Percentiles rank a stretch among this genome's conserved stretches.
Conservation (phyloP, 1,140 invertebrate species). For the Halictus rubicundus region DNA sequence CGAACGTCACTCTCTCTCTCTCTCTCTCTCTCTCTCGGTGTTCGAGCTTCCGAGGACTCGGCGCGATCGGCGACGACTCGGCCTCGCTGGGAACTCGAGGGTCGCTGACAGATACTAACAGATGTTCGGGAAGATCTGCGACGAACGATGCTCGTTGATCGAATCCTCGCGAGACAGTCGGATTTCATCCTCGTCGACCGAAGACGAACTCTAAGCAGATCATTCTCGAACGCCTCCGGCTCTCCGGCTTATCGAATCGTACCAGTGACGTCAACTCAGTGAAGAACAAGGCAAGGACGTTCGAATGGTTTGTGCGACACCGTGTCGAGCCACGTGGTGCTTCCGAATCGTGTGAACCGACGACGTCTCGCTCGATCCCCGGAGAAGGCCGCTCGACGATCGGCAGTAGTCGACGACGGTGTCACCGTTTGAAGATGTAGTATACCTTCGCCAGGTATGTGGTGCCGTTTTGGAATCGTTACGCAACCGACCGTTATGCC, state of each 20-base stretch:
- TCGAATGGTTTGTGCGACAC: conserved; percentile 40
- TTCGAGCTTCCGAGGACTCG: not conserved
- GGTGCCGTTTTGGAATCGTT: conserved; percentile 35
- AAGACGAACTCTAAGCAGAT: conserved; percentile 11
- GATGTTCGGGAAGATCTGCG: conserved; percentile 35
- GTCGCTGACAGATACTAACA: conserved; percentile 9
- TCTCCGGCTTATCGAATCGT: not conserved
- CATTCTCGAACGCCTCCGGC: not conserved
- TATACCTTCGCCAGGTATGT: conserved; percentile 15
- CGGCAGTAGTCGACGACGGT: not conserved
- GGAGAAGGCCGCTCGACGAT: not conserved
- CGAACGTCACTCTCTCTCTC: no score
- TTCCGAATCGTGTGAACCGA: conserved; percentile 47
- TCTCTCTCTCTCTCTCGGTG: no score
- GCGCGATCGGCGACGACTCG: not conserved
- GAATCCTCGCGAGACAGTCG: conserved; percentile 10
- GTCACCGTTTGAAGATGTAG: not conserved
- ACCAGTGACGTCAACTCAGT: conserved; percentile 26
- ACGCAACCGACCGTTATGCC: conserved; percentile 6
- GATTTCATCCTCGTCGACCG: conserved; percentile 2
- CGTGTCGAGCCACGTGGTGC: conserved; percentile 54
- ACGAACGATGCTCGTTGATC: not conserved
- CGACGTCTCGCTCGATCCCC: conserved; percentile 22
- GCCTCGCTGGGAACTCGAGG: not conserved
- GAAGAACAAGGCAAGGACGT: conserved; percentile 3